Evolutionary conservation across 2,888 invertebrate species (phyloP).

Genomic region (Cantharis lateralis): DNA sequence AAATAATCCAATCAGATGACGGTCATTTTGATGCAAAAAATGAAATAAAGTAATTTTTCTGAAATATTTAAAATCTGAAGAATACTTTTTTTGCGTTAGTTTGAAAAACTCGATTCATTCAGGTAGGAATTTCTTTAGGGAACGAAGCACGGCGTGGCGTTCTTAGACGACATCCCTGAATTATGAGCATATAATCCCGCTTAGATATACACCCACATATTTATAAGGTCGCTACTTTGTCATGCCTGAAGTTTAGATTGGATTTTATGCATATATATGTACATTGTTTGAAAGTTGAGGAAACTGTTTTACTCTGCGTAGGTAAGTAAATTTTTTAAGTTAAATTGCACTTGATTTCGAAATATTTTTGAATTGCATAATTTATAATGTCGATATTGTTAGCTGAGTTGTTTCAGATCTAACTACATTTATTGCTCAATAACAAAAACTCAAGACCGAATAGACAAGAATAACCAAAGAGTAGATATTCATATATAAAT

Average conservation of each 20-base stretch:
- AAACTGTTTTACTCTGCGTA: background rate
- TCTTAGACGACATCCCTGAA: constrained; percentile 51
- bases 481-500: constrained; percentile 51
- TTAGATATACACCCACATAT: constrained; percentile 55
- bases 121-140: constrained; percentile 34
- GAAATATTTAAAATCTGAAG: background rate
- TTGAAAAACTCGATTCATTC: constrained; percentile 19
- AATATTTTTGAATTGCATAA: background rate
- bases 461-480: constrained; percentile 26
- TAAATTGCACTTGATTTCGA: constrained; percentile 7
- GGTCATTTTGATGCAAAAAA: background rate
- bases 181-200: constrained; percentile 54
- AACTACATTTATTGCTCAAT: constrained; percentile 12
- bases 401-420: background rate
- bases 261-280: constrained; percentile 55
- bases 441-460: constrained; percentile 23
- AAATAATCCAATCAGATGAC: background rate
- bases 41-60: background rate
- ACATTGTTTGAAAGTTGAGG: constrained; percentile 32
- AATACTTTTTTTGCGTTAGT: constrained; percentile 1
- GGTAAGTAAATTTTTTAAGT: background rate
- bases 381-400: background rate
- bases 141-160: constrained; percentile 37
- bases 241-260: constrained; percentile 58
- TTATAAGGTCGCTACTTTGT: constrained; percentile 57